phyloP scores from a whole-genome alignment of 2,888 invertebrate species.

The Horisme vitalbata region DNA sequence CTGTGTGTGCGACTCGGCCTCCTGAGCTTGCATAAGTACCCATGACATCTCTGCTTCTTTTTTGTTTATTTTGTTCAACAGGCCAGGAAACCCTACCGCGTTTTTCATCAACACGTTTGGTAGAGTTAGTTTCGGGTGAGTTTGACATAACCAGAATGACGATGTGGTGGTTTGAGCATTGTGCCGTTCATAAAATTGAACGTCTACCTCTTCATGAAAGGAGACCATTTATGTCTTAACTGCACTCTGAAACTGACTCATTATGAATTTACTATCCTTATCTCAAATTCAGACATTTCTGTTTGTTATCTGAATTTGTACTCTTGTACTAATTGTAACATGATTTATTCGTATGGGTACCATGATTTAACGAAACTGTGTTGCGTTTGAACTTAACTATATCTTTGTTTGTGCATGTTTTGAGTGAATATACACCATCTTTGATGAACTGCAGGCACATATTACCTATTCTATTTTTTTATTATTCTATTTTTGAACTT shows the following conservation, averaged over 20 bases:
- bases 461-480: constrained; percentile 18
- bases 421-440: constrained; percentile 14
- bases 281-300: constrained; percentile 27
- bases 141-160: constrained; percentile 80
- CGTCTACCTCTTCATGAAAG: constrained; percentile 66
- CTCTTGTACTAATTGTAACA: constrained; percentile 32
- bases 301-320: constrained; percentile 27
- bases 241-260: constrained; percentile 80
- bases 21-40: constrained; percentile 66
- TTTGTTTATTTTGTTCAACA: constrained; percentile 86
- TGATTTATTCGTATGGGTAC: constrained; percentile 25
- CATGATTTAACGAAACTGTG: constrained; percentile 25
- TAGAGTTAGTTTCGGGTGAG: constrained; percentile 89
- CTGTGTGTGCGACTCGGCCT: constrained; percentile 62
- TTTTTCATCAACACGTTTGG: constrained; percentile 88
- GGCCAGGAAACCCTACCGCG: constrained; percentile 87
- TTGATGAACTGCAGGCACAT: constrained; percentile 7
- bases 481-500: too few species aligned
- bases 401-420: constrained; percentile 40
- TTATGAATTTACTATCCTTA: constrained; percentile 43
- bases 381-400: constrained; percentile 34
- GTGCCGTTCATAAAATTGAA: constrained; percentile 71
- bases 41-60: constrained; percentile 70
- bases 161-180: constrained; percentile 80
- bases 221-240: constrained; percentile 73